phyloP scores from a whole-genome alignment of 2,888 invertebrate genomes.

The Latrodectus elegans region DNA sequence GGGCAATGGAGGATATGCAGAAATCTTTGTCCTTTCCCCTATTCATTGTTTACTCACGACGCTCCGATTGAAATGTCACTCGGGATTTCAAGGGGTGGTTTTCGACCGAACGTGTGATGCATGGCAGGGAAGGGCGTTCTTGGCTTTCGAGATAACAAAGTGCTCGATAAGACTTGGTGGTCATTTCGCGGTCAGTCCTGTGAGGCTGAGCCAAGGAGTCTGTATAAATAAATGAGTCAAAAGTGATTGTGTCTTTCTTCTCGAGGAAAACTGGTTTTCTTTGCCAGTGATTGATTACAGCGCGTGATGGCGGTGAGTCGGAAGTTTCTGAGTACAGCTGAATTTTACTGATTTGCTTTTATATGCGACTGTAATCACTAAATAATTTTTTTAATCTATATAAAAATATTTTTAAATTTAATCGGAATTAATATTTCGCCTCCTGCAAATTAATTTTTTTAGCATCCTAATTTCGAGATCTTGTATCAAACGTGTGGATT shows the following conservation, averaged over 20 bases:
- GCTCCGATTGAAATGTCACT: not conserved
- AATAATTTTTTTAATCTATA: too few relatives aligned
- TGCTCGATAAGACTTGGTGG: not conserved
- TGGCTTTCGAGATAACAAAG: not conserved
- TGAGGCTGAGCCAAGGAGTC: not conserved
- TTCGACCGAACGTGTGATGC: not conserved
- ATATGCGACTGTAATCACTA: too few relatives aligned
- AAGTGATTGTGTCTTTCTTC: not conserved
- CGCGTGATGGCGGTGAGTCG: too few relatives aligned
- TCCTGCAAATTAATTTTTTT: too few relatives aligned
- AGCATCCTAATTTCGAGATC: too few relatives aligned
- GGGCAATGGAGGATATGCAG: not conserved
- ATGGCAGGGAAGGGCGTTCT: not conserved
- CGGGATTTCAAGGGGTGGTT: not conserved
- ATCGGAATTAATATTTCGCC: too few relatives aligned
- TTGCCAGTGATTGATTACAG: too few relatives aligned
- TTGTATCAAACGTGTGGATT: too few relatives aligned
- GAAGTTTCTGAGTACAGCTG: too few relatives aligned
- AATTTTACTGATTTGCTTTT: too few relatives aligned
- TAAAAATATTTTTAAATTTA: too few relatives aligned
- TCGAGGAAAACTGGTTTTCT: too few relatives aligned
- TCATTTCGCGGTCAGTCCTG: conserved; percentile 1
- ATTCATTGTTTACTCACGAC: not conserved
- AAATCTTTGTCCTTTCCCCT: not conserved
- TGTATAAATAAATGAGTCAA: not conserved